Evolutionary conservation across 2,113 vertebrate genomes (phyloP), one percentile per base, ranked within the genome.

Genomic region (Manacus vitellinus): DNA sequence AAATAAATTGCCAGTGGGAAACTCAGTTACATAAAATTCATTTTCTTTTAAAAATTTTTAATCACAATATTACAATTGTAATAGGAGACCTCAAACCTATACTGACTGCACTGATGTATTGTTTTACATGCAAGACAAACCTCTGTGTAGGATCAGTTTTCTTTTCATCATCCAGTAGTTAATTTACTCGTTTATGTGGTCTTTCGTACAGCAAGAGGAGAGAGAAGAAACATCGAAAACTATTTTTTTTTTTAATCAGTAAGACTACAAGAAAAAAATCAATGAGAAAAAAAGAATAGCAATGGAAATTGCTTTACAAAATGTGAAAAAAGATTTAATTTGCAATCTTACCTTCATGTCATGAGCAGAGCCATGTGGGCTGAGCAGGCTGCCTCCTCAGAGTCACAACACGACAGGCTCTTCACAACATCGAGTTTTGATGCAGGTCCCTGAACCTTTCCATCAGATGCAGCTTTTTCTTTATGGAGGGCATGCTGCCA

Each of bases 291-390:
- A 35, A 78, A 62, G 13, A 76, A 43, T 0, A 75, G 16, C 33
- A 66, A 15, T 72, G 58, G 20, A 72, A 94, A 31, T 63, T 0
- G 47, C 31, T 82, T 85, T 17, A 37, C 30, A 72, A 77, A 77
- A 78, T 6, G 8, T 37, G 30, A 81, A 67, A 84, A 92, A 47
- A 3, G 5, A 71, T 80, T 77, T 59, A 20, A 74, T 56, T 88
- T 67, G 51, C 28, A 88, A 17, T 65, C 92, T 96, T 93, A 96
- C 95, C 95, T 95, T 85, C 27, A 35, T 20, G 23, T 27, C 28
- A 62, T 7, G 11, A 84, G 37, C 37, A 43, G 68, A 70, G n/a
- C 31, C 17, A 22, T 7, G 21, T 39, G 31, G 24, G 46, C 54
- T 55, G 58, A 61, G 46, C 37, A 62, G 51, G 37, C 35, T 62